Conservation (phyloP, 1,140 invertebrate species). For the Coelopa frigida region DNA sequence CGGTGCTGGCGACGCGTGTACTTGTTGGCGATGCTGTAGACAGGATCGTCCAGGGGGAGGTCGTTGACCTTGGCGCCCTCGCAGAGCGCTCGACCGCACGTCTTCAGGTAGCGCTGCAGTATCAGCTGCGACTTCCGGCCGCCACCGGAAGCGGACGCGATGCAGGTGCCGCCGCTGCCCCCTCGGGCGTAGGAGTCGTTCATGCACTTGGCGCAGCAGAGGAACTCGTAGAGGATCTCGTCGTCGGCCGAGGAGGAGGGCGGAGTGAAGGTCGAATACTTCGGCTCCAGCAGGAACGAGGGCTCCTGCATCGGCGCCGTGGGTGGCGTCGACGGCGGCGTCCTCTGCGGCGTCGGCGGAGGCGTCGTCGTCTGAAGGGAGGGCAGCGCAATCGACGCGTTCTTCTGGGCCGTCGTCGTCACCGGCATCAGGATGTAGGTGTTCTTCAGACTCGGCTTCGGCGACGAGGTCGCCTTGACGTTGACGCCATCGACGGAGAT, state of each 20-base stretch:
- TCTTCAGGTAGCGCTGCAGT: slow-evolving; percentile 5
- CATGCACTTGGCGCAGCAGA: slow-evolving; percentile 44
- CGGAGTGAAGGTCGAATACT: slow-evolving; percentile 30
- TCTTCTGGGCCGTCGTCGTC: slow-evolving; percentile 14
- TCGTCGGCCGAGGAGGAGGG: slow-evolving; percentile 15
- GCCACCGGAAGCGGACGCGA: not conserved
- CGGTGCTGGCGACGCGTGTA: slow-evolving; percentile 33
- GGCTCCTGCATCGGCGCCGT: slow-evolving; percentile 16
- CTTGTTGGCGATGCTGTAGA: slow-evolving; percentile 37
- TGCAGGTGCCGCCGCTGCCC: not conserved
- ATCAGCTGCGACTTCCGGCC: slow-evolving; percentile 2
- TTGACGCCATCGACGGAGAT: not conserved
- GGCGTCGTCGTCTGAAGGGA: not conserved
- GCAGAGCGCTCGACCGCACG: slow-evolving; percentile 5
- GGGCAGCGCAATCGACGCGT: not conserved
- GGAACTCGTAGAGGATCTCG: slow-evolving; percentile 41
- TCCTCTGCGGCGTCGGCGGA: slow-evolving; percentile 2
- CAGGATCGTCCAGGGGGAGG: slow-evolving; percentile 29
- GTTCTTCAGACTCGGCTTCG: slow-evolving; percentile 22
- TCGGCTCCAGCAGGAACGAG: slow-evolving; percentile 32
- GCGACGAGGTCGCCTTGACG: not conserved
- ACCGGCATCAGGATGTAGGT: slow-evolving; percentile 42
- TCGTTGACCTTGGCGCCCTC: slow-evolving; percentile 22
- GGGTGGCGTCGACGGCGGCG: slow-evolving; percentile 8
- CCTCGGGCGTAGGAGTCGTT: slow-evolving; percentile 28